phyloP scores from a whole-genome alignment of 2,888 invertebrate species.

The Cylloceria caligata region DNA sequence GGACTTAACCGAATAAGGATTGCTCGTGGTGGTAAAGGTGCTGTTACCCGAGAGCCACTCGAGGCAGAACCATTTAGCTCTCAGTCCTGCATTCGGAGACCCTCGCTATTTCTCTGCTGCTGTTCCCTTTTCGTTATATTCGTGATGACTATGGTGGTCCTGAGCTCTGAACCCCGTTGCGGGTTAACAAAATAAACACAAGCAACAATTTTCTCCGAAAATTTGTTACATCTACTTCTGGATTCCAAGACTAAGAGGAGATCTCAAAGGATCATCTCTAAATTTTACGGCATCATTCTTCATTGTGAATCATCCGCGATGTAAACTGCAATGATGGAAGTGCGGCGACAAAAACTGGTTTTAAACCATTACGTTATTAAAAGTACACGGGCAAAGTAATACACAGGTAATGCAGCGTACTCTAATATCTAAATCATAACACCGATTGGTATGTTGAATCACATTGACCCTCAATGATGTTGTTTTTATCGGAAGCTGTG shows the following conservation, averaged over 20 bases:
- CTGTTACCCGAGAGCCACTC: slow-evolving; percentile 64
- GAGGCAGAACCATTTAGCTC: slow-evolving; percentile 73
- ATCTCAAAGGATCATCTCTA: neutral
- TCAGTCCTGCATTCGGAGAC: slow-evolving; percentile 28
- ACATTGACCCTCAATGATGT: too few species aligned
- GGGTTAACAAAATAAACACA: slow-evolving; percentile 69
- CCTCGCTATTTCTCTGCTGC: slow-evolving; percentile 3
- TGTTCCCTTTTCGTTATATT: neutral
- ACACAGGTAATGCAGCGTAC: too few species aligned
- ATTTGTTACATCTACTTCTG: slow-evolving; percentile 24
- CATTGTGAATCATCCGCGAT: neutral
- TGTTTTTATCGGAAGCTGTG: too few species aligned
- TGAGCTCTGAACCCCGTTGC: slow-evolving; percentile 38
- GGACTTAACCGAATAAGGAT: slow-evolving; percentile 79
- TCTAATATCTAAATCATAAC: too few species aligned
- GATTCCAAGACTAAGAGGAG: neutral
- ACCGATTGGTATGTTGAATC: too few species aligned
- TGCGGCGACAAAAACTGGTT: too few species aligned
- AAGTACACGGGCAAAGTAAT: too few species aligned
- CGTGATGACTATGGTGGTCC: slow-evolving; percentile 19
- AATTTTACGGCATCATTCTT: neutral
- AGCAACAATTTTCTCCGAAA: slow-evolving; percentile 43
- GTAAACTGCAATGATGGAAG: too few species aligned
- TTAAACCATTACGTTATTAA: too few species aligned
- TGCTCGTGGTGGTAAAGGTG: slow-evolving; percentile 57